phyloP scores from a whole-genome alignment of 2,113 vertebrate genomes.

The Ceyx cyanopectus region DNA sequence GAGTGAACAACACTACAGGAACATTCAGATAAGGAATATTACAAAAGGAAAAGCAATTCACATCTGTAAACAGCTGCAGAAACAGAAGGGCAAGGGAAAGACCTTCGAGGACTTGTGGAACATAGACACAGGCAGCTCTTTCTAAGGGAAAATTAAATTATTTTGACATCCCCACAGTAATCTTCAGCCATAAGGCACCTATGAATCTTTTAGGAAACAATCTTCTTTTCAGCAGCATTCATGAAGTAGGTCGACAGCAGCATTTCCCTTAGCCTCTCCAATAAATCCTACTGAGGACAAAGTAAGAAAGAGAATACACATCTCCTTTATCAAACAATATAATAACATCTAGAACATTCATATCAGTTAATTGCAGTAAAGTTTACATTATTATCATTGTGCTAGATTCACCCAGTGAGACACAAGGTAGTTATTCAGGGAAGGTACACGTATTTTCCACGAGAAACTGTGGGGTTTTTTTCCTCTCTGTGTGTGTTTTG shows the following conservation, averaged over 20 bases:
- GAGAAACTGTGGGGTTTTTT: background rate
- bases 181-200: background rate
- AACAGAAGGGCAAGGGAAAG: background rate
- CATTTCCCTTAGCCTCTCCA: background rate
- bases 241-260: background rate
- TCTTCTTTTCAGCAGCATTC: background rate
- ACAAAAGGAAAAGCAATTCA: background rate
- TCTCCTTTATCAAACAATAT: background rate
- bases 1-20: background rate
- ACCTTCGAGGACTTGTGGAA: background rate
- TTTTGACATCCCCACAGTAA: background rate
- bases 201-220: background rate
- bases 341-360: background rate
- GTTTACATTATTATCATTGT: background rate
- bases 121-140: background rate
- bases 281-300: background rate
- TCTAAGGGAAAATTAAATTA: background rate
- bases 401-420: background rate
- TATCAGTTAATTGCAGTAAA: background rate
- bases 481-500: no score
- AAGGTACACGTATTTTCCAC: background rate
- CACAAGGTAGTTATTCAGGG: background rate
- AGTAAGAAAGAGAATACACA: background rate
- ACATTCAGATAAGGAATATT: background rate
- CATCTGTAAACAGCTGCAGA: background rate